Evolutionary conservation across 2,797 vertebrate species (phyloP), one percentile per base, ranked within the genome.

Genomic region (Poeciliopsis gracilis): DNA sequence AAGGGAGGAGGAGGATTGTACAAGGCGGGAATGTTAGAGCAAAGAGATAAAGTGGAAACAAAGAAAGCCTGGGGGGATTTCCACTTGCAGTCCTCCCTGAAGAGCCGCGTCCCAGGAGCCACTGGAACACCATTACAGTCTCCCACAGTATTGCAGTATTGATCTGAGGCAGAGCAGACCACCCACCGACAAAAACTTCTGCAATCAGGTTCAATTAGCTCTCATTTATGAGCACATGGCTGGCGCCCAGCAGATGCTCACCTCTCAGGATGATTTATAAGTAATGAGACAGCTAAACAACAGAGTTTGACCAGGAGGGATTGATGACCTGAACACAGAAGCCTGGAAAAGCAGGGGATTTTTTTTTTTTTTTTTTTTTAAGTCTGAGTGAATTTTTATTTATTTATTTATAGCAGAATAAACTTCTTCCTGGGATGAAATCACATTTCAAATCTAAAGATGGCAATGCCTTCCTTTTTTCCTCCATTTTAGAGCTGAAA

Each of bases 201-300:
- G 80, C 89, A 81, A 90, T 91, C 81, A 90, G 77, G 66, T 20
- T 82, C 90, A 88, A 93, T 94, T 91, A 94, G 71, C 77, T 66
- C 89, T 80, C 88, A 85, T 93, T 92, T 89, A 92, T 71, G 88
- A 81, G 74, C 80, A 73, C 82, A 51, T n/a, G 71, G 72, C 87
- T 36, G 67, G 43, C 71, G 84, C 79, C 45, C 77, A 73, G 51
- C 73, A 67, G 77, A 84, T 38, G 84, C 75, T 87, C 63, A 38
- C 72, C 80, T 77, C 69, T 71, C 77, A 57, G 73, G 81, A 89
- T 90, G 78, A 90, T 73, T 88, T 73, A 89, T 76, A 84, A 82
- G 77, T 86, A 76, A 88, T 80, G 82, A 84, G 84, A 81, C 59
- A 45, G 47, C 73, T 73, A 43, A 79, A 82, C 45, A 66, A 53